Evolutionary conservation across 2,888 invertebrate species (phyloP).

Genomic region (Dascillus cervinus): DNA sequence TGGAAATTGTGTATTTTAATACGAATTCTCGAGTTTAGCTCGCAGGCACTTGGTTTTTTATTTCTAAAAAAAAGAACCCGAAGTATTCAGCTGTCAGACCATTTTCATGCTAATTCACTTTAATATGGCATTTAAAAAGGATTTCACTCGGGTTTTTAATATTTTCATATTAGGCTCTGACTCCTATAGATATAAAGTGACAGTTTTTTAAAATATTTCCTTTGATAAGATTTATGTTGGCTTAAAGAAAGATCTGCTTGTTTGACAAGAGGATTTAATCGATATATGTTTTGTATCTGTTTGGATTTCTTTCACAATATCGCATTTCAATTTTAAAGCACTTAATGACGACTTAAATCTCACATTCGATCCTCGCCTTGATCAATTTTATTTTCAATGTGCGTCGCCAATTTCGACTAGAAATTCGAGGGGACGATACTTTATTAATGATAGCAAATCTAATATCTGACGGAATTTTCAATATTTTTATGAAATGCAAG

Average conservation of each 20-base stretch:
- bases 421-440: too few relatives aligned
- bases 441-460: too few relatives aligned
- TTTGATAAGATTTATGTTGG: constrained; percentile 9
- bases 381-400: too few relatives aligned
- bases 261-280: background rate
- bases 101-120: constrained; percentile 43
- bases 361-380: too few relatives aligned
- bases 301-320: too few relatives aligned
- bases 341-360: too few relatives aligned
- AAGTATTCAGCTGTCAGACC: constrained; percentile 41
- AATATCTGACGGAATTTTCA: too few relatives aligned
- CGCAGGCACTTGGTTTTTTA: constrained; percentile 29
- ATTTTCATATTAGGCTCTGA: constrained; percentile 37
- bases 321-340: too few relatives aligned
- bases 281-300: too few relatives aligned
- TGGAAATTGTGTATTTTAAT: constrained; percentile 30
- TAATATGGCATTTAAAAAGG: constrained; percentile 41
- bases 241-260: constrained; percentile 1
- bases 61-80: too few relatives aligned
- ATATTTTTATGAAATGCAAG: too few relatives aligned
- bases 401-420: too few relatives aligned
- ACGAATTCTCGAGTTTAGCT: constrained; percentile 17
- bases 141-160: constrained; percentile 39
- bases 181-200: constrained; percentile 9
- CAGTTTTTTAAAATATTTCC: constrained; percentile 9